Conservation (phyloP, 1,140 invertebrate genomes). For the Bombyx mandarina region DNA sequence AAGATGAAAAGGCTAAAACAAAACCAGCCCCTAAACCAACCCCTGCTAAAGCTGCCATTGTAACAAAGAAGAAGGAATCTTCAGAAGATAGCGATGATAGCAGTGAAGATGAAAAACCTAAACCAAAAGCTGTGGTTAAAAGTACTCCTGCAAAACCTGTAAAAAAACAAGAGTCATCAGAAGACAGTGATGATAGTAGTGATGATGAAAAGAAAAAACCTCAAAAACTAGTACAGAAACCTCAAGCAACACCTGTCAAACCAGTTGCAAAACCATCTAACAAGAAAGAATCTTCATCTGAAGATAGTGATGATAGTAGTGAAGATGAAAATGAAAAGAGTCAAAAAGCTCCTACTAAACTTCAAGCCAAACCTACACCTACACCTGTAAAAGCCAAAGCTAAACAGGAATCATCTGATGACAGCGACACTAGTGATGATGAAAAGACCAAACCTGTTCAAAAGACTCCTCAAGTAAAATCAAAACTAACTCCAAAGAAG, state of each 20-base stretch:
- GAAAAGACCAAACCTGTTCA: constrained; percentile 8
- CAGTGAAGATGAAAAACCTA: constrained; percentile 21
- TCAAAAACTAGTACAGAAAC: constrained; percentile 12
- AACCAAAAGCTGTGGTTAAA: constrained; percentile 8
- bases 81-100: constrained; percentile 38
- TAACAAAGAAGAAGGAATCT: constrained; percentile 16
- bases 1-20: constrained; percentile 21
- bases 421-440: constrained; percentile 22
- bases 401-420: constrained; percentile 37
- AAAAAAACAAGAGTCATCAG: constrained; percentile 21
- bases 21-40: constrained; percentile 6
- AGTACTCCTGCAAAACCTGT: constrained; percentile 7
- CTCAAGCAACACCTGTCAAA: constrained; percentile 20
- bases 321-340: constrained; percentile 15
- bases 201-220: constrained; percentile 20
- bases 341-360: constrained; percentile 15
- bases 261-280: constrained; percentile 13
- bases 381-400: not conserved
- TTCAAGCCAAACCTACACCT: constrained; percentile 8
- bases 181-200: constrained; percentile 14
- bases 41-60: constrained; percentile 1
- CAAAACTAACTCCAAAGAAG: constrained; percentile 12
- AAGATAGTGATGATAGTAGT: constrained; percentile 36
- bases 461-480: constrained; percentile 6
- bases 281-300: constrained; percentile 33